Evolutionary conservation across 1,140 invertebrate genomes (phyloP), one percentile per base, ranked within the genome.

Genomic region (Bicyclus anynana): DNA sequence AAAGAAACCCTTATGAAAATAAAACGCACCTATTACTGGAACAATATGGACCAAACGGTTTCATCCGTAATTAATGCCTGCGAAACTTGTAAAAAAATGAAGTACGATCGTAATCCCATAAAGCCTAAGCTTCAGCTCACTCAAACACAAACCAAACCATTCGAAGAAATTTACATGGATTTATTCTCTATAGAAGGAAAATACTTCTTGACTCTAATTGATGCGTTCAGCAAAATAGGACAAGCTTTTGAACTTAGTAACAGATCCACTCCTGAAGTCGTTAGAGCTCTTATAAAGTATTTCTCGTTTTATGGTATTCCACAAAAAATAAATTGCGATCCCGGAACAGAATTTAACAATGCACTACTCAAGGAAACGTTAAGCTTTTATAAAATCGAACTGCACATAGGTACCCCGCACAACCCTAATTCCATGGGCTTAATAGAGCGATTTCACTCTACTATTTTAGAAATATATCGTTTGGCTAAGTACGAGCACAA

Each of bases 401-500:
- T 74, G 6, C 67, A 77, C 12, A 72, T 79, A 17, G 59, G 59
- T 6, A 75, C 74, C 2, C 62, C 68, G 7, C 59, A 74, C 40
- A 77, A 74, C 20, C 74, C 76, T 0, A 72, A 77, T 53, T 79
- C 75, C 5, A 81, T 71, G 54, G 74, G 69, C 14, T 13, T 72
- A 1, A 38, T 76, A 40, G 67, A 76, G 40, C 59, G 69, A 38
- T 69, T 78, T 18, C 71, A 76, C 26, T 64, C 60, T 13, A 76
- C 68, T 3, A 14, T 74, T 38, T 65, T 70, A 37, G 75, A 76
- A 65, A 73, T 72, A 10, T 69, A 74, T 56, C 55, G 70, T 27
- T 18, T 70, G 7, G 67, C 69, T 0, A 67, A 71, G 47, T 69
- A 70, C 17, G 62, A 72, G 47, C 44, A 69, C 7, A 63, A 65